Conservation (phyloP, 2,888 invertebrate genomes). For the Eupithecia pulchellata region DNA sequence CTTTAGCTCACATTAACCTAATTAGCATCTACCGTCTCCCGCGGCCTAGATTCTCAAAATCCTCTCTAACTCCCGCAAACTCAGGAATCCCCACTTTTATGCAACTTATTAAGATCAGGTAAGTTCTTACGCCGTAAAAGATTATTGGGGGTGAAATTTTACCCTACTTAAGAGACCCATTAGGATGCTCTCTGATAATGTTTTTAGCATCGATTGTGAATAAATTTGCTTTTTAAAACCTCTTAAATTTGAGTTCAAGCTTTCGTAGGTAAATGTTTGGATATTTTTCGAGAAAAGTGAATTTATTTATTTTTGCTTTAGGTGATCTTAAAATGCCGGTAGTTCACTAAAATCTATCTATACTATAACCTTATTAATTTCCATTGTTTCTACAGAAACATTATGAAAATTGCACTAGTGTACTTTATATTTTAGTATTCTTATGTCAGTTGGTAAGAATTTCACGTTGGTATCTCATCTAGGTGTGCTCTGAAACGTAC, state of each 20-base stretch:
- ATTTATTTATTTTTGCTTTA: background rate
- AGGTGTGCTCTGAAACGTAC: background rate
- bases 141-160: constrained; percentile 43
- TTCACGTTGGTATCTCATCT: background rate
- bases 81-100: constrained; percentile 40
- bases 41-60: constrained; percentile 27
- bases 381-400: background rate
- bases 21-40: constrained; percentile 22
- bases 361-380: too few species aligned
- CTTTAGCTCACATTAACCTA: background rate
- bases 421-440: background rate
- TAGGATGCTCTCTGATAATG: constrained; percentile 23
- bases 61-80: constrained; percentile 30
- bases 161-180: constrained; percentile 32
- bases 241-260: constrained; percentile 17
- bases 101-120: constrained; percentile 45
- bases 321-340: too few species aligned
- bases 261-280: background rate
- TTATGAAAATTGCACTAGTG: background rate
- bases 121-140: constrained; percentile 41
- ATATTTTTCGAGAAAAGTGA: background rate
- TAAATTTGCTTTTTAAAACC: constrained; percentile 27
- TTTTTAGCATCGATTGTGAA: constrained; percentile 30
- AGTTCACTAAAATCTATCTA: too few species aligned
- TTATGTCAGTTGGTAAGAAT: background rate